Evolutionary conservation across 2,888 invertebrate species (phyloP).

Genomic region (Escarpia spicata): DNA sequence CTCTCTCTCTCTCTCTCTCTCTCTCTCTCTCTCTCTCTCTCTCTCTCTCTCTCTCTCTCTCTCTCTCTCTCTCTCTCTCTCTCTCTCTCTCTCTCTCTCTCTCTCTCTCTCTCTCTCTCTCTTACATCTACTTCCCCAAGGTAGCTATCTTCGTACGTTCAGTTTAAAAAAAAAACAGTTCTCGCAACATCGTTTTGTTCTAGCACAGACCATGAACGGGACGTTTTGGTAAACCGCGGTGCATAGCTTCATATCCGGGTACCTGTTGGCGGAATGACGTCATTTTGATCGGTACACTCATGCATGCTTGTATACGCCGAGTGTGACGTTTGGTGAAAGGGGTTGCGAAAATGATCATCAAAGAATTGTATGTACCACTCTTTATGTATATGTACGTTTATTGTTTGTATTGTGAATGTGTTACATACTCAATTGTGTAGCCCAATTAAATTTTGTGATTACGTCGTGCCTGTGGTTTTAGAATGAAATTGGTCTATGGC

Average conservation of each 20-base stretch:
- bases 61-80: too few relatives aligned
- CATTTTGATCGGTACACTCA: constrained; percentile 27
- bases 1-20: too few relatives aligned
- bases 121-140: too few relatives aligned
- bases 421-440: not conserved
- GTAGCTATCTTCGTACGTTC: too few relatives aligned
- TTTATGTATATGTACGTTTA: not conserved
- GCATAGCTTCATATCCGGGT: constrained; percentile 23
- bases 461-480: not conserved
- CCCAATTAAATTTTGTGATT: not conserved
- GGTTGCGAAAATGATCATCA: constrained; percentile 13
- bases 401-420: not conserved
- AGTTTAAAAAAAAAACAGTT: not conserved
- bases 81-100: too few relatives aligned
- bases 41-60: too few relatives aligned
- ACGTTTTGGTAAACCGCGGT: not conserved
- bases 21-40: too few relatives aligned
- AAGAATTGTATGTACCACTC: not conserved
- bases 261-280: constrained; percentile 28
- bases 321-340: constrained; percentile 1
- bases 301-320: constrained; percentile 13
- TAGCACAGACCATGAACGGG: not conserved
- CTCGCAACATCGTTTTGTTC: not conserved
- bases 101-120: too few relatives aligned
- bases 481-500: not conserved